Evolutionary conservation across 37 sponge, comb jelly and placozoan genomes (phyloP).

Genomic region (Chondrosia reniformis): DNA sequence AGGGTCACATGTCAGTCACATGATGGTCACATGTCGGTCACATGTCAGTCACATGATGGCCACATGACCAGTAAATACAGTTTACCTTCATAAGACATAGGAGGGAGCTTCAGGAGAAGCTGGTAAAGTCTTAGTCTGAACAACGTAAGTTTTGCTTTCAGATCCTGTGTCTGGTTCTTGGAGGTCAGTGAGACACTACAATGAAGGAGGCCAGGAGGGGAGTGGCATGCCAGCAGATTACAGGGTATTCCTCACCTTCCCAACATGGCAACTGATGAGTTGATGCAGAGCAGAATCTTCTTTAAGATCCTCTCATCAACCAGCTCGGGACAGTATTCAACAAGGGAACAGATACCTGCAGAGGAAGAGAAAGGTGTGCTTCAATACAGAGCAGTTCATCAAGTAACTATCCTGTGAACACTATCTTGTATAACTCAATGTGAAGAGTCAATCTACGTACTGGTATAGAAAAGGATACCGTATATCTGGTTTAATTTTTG

Average conservation of each 20-base stretch:
- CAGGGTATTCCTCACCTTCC: conserved; percentile 60
- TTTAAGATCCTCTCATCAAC: conserved; percentile 70
- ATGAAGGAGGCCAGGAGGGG: neutral
- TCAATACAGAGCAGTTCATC: too few species aligned
- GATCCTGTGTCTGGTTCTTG: conserved; percentile 72
- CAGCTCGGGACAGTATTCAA: conserved; percentile 79
- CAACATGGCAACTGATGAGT: conserved; percentile 80
- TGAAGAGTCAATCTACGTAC: too few species aligned
- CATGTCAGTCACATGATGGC: too few species aligned
- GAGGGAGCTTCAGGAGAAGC: conserved; percentile 45
- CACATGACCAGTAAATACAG: neutral
- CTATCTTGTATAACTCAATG: too few species aligned
- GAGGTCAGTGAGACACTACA: conserved; percentile 35
- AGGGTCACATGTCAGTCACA: too few species aligned
- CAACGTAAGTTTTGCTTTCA: conserved; percentile 81
- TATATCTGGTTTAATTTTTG: too few species aligned
- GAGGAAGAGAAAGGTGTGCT: neutral
- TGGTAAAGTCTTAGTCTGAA: conserved; percentile 78
- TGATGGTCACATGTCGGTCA: too few species aligned
- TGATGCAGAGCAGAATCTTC: conserved; percentile 74
- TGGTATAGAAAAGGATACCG: too few species aligned
- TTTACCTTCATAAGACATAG: conserved; percentile 68
- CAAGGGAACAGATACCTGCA: conserved; percentile 67
- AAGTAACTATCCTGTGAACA: too few species aligned
- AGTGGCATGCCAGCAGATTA: neutral